These are phyloP conservation scores for Tachysurus vachellii DNA, from an alignment of 2,113 vertebrate species.

Conservation along the genomic window DNA sequence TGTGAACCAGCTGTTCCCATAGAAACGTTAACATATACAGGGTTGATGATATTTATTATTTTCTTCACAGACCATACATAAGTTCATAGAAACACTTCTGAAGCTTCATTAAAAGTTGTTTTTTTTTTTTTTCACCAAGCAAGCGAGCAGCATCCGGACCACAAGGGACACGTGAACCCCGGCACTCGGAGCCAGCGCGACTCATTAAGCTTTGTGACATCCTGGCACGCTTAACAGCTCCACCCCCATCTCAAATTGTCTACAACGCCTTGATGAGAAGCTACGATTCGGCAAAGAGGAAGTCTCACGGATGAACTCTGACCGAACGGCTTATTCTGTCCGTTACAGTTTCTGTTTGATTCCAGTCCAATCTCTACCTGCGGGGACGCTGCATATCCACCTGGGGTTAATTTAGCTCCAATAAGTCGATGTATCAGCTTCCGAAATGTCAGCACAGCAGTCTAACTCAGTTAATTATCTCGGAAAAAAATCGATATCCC, in stretches of 20 bases:
- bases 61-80: not conserved
- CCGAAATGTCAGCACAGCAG: slow-evolving; percentile 44
- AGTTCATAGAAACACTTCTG: slow-evolving; percentile 53
- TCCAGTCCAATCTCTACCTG: slow-evolving; percentile 32
- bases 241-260: slow-evolving; percentile 42
- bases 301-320: slow-evolving; percentile 25
- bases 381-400: slow-evolving; percentile 7
- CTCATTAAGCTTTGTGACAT: slow-evolving; percentile 64
- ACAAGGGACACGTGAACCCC: slow-evolving; percentile 54
- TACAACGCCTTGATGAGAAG: slow-evolving; percentile 43
- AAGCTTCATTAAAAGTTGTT: slow-evolving; percentile 68
- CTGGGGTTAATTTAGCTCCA: slow-evolving; percentile 53
- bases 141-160: slow-evolving; percentile 55
- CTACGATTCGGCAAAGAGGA: not conserved
- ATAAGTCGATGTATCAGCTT: slow-evolving; percentile 48
- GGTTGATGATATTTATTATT: not conserved
- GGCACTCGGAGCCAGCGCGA: slow-evolving; percentile 55
- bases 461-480: slow-evolving; percentile 48
- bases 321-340: slow-evolving; percentile 38
- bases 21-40: not conserved
- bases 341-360: slow-evolving; percentile 32
- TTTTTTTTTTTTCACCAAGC: slow-evolving; percentile 39
- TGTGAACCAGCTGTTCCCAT: not conserved
- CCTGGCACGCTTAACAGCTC: slow-evolving; percentile 52
- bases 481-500: slow-evolving; percentile 34